Base-by-base conservation (phyloP, 2,113 vertebrate genomes). In the Pangasianodon hypophthalmus region DNA sequence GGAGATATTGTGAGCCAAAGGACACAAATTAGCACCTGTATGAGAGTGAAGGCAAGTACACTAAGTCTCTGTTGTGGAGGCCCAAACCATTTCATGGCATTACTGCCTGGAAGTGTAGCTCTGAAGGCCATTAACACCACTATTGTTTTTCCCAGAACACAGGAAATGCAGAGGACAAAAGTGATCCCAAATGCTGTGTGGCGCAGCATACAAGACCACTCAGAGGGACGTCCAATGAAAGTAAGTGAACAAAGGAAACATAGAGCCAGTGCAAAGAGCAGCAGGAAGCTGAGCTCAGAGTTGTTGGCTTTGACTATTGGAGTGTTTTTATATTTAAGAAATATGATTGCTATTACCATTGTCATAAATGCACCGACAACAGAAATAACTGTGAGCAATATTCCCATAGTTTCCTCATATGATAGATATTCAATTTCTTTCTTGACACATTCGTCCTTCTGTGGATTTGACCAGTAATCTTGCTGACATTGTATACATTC, bases 351-450 rank as follows among this genome's bases (percentile, higher is more conserved):
- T 77, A 24, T 77, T 24, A 77, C 73, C 7, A 77, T 77, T 2
- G 73, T 77, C 41, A 77, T 77, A 24, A 77, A 10, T 46, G 73
- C 41, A 46, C 73, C 73, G 46, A 77, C 19, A 24, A 77, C 73
- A 24, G 73, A 77, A 77, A 77, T 77, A 77, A 77, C 44, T 46
- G 73, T 77, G 8, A 77, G 73, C 32, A 77, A 46, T 24, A 77
- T 77, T 46, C 73, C 73, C 73, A 77, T 77, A 3, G 73, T 77
- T 77, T 77, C 73, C 73, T 77, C 73, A 46, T 77, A 77, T 24
- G 73, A 77, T 41, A 77, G 19, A 77, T 77, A 79, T 11, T 79
- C 75, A 29, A 79, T 79, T 79, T 79, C 75, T 29, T 79, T 79
- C 26, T 29, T 79, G 4, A 79, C 75, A 79, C 75, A 79, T 79